Conservation (phyloP, 2,113 vertebrate species). For the Leucosticte australis region DNA sequence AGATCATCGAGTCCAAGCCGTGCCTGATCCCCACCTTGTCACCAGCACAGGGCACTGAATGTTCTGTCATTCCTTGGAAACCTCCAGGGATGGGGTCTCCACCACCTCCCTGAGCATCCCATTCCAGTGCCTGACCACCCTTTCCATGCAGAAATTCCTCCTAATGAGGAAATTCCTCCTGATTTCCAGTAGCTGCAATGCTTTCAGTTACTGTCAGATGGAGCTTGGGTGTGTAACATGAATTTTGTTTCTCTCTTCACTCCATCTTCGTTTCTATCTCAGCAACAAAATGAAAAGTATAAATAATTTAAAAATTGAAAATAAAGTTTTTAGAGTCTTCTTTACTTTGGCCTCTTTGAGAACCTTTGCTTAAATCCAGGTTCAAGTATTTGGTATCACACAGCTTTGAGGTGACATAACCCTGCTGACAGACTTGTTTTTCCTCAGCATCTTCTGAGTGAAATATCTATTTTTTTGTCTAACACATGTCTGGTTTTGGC, state of each 20-base stretch:
- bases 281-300: not conserved
- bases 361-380: not conserved
- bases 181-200: not conserved
- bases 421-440: not conserved
- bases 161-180: not conserved
- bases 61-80: not conserved
- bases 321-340: not conserved
- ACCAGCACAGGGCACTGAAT: not conserved
- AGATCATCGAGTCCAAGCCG: fast-evolving
- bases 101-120: not conserved
- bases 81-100: not conserved
- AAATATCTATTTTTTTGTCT: not conserved
- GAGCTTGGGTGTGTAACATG: not conserved
- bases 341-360: not conserved
- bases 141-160: not conserved
- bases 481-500: not conserved
- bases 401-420: not conserved
- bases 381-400: not conserved
- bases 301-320: not conserved
- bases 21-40: not conserved
- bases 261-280: not conserved
- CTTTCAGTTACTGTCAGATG: not conserved
- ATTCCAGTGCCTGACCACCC: not conserved
- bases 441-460: not conserved
- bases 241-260: not conserved